Conservation (phyloP, 2,113 vertebrate species). For the Platysternon megacephalum region DNA sequence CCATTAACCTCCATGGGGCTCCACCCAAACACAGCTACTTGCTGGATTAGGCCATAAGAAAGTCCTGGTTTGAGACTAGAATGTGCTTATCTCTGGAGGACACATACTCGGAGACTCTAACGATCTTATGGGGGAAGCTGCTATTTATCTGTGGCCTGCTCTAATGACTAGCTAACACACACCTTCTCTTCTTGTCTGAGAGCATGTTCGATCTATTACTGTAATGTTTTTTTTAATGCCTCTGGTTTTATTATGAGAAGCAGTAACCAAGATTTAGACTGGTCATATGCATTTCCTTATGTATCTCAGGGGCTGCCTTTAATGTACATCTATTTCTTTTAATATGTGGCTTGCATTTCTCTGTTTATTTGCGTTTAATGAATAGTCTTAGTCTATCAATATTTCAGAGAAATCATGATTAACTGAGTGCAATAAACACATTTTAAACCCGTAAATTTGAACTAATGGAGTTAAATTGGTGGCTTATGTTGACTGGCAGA, state of each 20-base stretch:
- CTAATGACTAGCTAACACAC: background rate
- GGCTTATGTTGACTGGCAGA: constrained; percentile 12
- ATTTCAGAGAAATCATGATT: background rate
- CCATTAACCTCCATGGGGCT: background rate
- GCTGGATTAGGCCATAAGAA: background rate
- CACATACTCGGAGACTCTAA: background rate
- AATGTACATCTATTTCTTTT: constrained; percentile 1
- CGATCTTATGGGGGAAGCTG: fast-evolving
- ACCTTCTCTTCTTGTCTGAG: background rate
- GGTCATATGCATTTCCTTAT: background rate
- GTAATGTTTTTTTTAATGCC: background rate
- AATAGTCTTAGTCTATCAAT: background rate
- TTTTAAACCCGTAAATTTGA: background rate
- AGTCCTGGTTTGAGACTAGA: background rate
- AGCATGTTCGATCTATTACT: background rate
- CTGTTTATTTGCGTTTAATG: background rate
- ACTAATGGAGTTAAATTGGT: background rate
- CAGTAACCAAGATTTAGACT: background rate
- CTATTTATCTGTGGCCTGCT: background rate
- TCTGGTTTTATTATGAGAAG: background rate
- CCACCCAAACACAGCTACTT: background rate
- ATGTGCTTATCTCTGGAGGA: fast-evolving
- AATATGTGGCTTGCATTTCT: background rate
- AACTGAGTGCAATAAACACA: background rate
- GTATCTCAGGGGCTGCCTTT: background rate